Base-by-base conservation (phyloP, 2,888 invertebrate species). In the Hybos culiciformis region DNA sequence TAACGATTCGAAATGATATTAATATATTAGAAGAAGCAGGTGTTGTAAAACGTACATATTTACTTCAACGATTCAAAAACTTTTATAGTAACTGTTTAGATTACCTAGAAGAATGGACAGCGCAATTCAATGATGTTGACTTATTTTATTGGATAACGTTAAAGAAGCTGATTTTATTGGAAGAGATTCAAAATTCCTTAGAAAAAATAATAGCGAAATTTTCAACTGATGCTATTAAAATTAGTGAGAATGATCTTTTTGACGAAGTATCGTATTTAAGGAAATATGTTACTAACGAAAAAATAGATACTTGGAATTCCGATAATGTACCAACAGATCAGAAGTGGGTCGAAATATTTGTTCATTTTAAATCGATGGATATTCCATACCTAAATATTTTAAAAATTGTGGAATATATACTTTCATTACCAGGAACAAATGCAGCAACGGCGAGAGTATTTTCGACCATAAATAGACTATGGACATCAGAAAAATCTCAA, bases 401-500 rank as follows among this genome's bases (percentile, higher is more conserved):
- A 14, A 14, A 14, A 32, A 32, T 32, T 6, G 31, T n/a, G 4
- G 31, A 32, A 14, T 32, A 32, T 14, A 32, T 32, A 32, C n/a
- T 32, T 32, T 32, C 14, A 32, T 32, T 32, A 14, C 14, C 19
- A 19, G 18, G 32, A 33, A 33, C 32, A 33, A 33, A 33, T 33
- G 15, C 32, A 19, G 5, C 18, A 18, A 33, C 18, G 12, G 33
- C 17, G 33, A 19, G 31, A 15, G 33, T 33, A 11, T 33, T 33
- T 33, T 17, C 33, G 8, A 33, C 19, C 18, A 33, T 33, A 33
- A 33, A 33, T 33, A 33, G 19, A 18, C 9, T 33, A 18, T 33
- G 33, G 33, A 33, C 33, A 33, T 33, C 33, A 33, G 33, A 33
- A 33, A 19, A 33, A 33, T 18, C 18, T 33, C 33, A 32, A 32